These are phyloP conservation scores for Ferrisia virgata DNA, from an alignment of 2,888 invertebrate species.

Conservation along the genomic window DNA sequence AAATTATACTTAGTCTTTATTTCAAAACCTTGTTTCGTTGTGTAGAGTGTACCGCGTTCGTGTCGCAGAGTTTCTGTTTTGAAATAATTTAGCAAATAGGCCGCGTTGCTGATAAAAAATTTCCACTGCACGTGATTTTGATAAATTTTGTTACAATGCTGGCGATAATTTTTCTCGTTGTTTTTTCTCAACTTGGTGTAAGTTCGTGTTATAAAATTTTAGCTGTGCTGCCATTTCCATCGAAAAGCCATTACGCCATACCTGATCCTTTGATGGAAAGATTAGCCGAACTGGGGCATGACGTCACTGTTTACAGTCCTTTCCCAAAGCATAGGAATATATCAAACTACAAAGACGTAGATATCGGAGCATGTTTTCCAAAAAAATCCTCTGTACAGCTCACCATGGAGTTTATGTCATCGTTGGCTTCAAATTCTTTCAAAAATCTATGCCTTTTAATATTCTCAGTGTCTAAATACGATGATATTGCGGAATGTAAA, in stretches of 20 bases:
- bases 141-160: neutral
- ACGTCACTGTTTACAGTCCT: neutral
- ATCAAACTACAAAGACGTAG: neutral
- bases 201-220: neutral
- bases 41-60: no score
- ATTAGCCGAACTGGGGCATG: neutral
- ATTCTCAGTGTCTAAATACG: neutral
- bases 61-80: no score
- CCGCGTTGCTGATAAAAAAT: no score
- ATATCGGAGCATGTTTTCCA: neutral
- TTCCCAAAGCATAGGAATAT: neutral
- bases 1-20: no score
- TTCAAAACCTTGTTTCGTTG: no score
- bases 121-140: no score
- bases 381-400: neutral
- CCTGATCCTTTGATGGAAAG: neutral
- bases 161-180: slow-evolving; percentile 25
- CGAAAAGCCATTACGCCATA: neutral
- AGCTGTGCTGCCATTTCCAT: neutral
- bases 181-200: slow-evolving; percentile 50
- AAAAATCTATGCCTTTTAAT: neutral
- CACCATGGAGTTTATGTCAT: neutral
- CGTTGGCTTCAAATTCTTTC: neutral
- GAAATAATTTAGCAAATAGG: no score
- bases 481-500: neutral